Evolutionary conservation across 2,888 invertebrate genomes (phyloP).

Genomic region (Apotomis turbidana): DNA sequence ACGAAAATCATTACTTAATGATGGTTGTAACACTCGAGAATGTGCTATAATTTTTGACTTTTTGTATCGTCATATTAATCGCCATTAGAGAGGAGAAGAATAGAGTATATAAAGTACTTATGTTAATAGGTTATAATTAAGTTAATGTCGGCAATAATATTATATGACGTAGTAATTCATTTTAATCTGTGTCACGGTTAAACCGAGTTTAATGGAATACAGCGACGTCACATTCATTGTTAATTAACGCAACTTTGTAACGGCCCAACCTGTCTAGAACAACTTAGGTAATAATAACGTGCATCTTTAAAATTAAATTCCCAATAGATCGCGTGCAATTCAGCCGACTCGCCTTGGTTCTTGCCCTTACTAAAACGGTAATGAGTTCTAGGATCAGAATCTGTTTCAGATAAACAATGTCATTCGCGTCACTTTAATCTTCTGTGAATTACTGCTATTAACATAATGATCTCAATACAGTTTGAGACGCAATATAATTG

Average conservation of each 20-base stretch:
- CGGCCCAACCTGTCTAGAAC: not conserved
- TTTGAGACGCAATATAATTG: slow-evolving; percentile 10
- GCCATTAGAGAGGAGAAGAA: no score
- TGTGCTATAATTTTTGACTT: no score
- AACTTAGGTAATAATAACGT: slow-evolving; percentile 11
- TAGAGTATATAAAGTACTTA: no score
- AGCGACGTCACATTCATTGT: not conserved
- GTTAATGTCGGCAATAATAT: not conserved
- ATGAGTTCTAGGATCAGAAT: slow-evolving; percentile 7
- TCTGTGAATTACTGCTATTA: slow-evolving; percentile 8
- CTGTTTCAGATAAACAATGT: slow-evolving; percentile 11
- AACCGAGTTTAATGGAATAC: not conserved
- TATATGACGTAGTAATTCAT: not conserved
- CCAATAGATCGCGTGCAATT: slow-evolving; percentile 26
- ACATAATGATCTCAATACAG: slow-evolving; percentile 22
- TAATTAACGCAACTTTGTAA: not conserved
- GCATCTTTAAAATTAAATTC: slow-evolving; percentile 7
- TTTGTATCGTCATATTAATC: no score
- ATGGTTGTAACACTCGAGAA: no score
- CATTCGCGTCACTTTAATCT: slow-evolving; percentile 7
- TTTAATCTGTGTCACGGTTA: not conserved
- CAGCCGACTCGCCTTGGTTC: slow-evolving; percentile 25
- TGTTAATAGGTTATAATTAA: not conserved
- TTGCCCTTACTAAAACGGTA: slow-evolving; percentile 13
- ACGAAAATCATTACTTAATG: not conserved